Base-by-base conservation (phyloP, 2,797 vertebrate species). In the Anisognathus igniventris region DNA sequence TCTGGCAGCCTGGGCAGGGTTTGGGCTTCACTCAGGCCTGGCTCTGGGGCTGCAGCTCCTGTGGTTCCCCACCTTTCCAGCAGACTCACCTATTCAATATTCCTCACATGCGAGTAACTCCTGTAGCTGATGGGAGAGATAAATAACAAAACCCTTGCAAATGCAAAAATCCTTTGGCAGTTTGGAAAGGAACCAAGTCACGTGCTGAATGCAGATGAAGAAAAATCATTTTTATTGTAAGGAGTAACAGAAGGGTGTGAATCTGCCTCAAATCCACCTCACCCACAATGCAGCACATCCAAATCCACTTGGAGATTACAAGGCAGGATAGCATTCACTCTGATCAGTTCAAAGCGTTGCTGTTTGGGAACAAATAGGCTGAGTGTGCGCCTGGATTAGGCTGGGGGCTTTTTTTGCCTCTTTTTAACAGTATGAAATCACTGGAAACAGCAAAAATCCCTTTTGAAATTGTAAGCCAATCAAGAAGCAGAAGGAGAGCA, bases 171-270 rank as follows among this genome's bases (percentile, higher is more conserved):
- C 82, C 85, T 67, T 60, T 6, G 7, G 78, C 84, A 57, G 65
- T 76, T 92, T 86, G 94, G 88, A 92, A 94, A 90, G 86, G 18
- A 90, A 35, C 71, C 90, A 70, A 79, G 16, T 37, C 81, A 47
- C 25, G 3, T 64, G 72, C 65, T 80, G 92, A 72, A 93, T 95
- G 94, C 95, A 93, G 94, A 92, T 85, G 93, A 75, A 89, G 91
- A 85, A 77, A 88, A 87, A 35, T 25, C 57, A 53, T 80, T 83
- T 94, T 87, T 93, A 95, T 77, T 95, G 84, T n/a, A 35, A 90
- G 84, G 45, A 87, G 81, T 14, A 80, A 37, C 74, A 94, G 92
- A 76, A 86, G 90, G 84, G 88, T 19, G 64, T 37, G 94, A 85
- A 82, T 67, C 73, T 9, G 7, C 84, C 81, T 87, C 65, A 45